These are phyloP conservation scores for Sphecodes monilicornis DNA, from an alignment of 2,888 invertebrate genomes.

Conservation along the genomic window DNA sequence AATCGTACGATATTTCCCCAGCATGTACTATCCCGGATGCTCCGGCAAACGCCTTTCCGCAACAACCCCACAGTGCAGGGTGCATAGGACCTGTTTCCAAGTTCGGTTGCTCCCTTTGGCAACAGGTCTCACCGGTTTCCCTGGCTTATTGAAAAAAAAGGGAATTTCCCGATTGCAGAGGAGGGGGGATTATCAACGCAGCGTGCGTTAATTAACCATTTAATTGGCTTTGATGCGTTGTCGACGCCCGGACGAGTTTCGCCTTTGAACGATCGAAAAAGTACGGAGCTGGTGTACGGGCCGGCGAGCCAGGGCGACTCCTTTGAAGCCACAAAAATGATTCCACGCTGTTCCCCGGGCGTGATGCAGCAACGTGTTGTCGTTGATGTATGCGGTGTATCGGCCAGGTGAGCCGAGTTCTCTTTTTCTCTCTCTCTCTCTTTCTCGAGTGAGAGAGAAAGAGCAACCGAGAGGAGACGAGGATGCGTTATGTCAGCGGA, in stretches of 20 bases:
- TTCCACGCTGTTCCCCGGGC: neutral
- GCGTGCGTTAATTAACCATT: conserved; percentile 39
- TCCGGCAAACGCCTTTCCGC: conserved; percentile 12
- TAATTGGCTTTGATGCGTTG: conserved; percentile 43
- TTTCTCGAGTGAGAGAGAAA: too few species aligned
- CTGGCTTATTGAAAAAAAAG: conserved; percentile 10
- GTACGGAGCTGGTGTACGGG: neutral
- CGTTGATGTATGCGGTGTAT: conserved; percentile 9
- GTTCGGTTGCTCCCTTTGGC: conserved; percentile 21
- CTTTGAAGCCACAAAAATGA: neutral
- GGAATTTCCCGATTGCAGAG: conserved; percentile 22
- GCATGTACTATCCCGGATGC: neutral
- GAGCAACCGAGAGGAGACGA: conserved; percentile 13
- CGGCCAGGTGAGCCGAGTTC: neutral
- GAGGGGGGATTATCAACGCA: neutral
- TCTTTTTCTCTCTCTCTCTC: neutral
- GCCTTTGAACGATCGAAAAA: conserved; percentile 11
- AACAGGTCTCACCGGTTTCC: conserved; percentile 41
- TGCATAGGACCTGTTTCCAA: conserved; percentile 13
- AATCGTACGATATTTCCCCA: neutral
- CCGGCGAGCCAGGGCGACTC: neutral
- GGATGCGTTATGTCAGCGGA: conserved; percentile 28
- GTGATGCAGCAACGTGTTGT: neutral
- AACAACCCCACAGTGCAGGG: conserved; percentile 22
- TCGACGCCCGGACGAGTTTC: neutral